phyloP scores from a whole-genome alignment of 1,140 invertebrate genomes.

The Bombyx mandarina region DNA sequence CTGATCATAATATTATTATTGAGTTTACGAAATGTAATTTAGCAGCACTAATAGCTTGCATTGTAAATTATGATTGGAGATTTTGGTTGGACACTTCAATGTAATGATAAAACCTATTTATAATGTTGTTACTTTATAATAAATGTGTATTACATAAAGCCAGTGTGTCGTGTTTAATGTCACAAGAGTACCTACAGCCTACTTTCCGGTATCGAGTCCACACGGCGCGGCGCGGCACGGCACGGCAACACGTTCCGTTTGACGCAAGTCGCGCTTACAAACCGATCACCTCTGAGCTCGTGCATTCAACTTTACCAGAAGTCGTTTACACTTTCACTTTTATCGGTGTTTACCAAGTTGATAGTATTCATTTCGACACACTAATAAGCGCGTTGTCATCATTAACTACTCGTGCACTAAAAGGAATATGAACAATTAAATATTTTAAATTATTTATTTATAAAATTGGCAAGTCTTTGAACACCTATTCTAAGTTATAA shows the following conservation, averaged over 20 bases:
- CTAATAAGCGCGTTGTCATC: too few species aligned
- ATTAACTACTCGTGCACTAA: background rate
- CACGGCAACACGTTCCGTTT: constrained; percentile 1
- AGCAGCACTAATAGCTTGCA: too few species aligned
- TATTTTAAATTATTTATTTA: constrained; percentile 7
- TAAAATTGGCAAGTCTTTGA: constrained; percentile 30
- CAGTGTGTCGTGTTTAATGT: too few species aligned
- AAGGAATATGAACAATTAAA: background rate
- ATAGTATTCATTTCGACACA: background rate
- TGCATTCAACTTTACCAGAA: constrained; percentile 22
- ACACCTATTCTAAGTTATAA: constrained; percentile 10
- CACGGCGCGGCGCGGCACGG: background rate
- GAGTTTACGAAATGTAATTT: too few species aligned
- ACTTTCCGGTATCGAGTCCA: too few species aligned
- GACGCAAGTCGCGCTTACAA: constrained; percentile 3
- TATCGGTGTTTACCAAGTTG: background rate
- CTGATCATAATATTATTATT: too few species aligned
- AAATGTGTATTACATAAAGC: too few species aligned
- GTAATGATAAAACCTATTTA: too few species aligned
- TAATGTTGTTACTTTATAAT: too few species aligned
- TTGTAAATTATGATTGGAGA: too few species aligned
- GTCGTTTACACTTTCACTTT: constrained; percentile 25
- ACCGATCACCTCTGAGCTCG: constrained; percentile 2
- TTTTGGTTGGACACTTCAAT: too few species aligned
- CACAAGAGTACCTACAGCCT: too few species aligned